These are phyloP conservation scores for Sebastes hopkinsi DNA, from an alignment of 2,797 vertebrate genomes.

Conservation along the genomic window DNA sequence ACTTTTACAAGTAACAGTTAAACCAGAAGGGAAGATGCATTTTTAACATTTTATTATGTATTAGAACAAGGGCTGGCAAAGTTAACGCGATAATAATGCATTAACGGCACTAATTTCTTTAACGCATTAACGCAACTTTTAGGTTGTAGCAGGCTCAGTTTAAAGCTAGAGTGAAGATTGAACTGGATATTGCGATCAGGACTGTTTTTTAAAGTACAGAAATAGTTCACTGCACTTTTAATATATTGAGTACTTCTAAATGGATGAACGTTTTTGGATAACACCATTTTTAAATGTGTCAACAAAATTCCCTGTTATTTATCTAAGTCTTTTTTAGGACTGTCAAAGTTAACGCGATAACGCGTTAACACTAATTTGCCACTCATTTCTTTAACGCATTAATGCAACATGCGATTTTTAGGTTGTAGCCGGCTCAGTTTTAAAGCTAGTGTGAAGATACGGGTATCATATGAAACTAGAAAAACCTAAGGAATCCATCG, in stretches of 20 bases:
- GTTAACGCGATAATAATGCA: too few relatives aligned
- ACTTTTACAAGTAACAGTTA: constrained; percentile 1
- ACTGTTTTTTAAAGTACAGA: not conserved
- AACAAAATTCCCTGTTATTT: not conserved
- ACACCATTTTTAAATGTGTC: not conserved
- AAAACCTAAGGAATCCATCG: too few relatives aligned
- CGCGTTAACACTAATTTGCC: too few relatives aligned
- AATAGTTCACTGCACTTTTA: not conserved
- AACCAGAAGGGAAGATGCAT: not conserved
- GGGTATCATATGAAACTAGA: too few relatives aligned
- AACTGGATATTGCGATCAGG: not conserved
- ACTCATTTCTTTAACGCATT: too few relatives aligned
- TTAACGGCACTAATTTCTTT: not conserved
- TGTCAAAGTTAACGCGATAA: too few relatives aligned
- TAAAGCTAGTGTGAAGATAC: too few relatives aligned
- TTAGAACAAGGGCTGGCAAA: not conserved
- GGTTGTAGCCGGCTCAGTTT: too few relatives aligned
- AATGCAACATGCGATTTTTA: too few relatives aligned
- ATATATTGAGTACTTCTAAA: not conserved
- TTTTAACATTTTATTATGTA: not conserved
- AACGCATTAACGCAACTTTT: too few relatives aligned
- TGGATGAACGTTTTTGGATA: not conserved
- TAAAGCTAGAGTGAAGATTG: too few relatives aligned
- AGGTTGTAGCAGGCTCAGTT: too few relatives aligned
- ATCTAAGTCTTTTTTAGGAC: not conserved